phyloP scores from a whole-genome alignment of 1,140 invertebrate species.

The Diabrotica undecimpunctata region DNA sequence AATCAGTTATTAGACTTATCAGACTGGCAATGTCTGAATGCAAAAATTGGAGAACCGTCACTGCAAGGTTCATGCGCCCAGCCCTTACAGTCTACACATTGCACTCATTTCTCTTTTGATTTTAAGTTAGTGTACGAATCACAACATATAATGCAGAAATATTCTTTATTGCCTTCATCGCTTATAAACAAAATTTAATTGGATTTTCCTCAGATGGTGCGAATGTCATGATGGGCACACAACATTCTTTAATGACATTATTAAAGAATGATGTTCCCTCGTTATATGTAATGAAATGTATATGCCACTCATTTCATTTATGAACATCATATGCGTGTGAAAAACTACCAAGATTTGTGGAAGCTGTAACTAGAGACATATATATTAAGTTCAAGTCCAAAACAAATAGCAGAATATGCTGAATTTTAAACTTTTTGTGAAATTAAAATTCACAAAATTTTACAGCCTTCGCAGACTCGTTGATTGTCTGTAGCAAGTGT shows the following conservation, averaged over 20 bases:
- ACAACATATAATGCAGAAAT: no score
- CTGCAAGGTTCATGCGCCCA: no score
- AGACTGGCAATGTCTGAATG: no score
- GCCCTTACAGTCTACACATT: no score
- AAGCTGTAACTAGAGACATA: not conserved
- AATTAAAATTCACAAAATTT: conserved; percentile 34
- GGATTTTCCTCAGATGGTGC: not conserved
- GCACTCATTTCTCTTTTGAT: no score
- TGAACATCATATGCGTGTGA: not conserved
- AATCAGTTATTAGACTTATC: no score
- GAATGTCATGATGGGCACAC: not conserved
- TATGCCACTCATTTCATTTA: not conserved
- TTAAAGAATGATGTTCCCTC: not conserved
- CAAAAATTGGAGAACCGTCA: no score
- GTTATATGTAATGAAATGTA: not conserved
- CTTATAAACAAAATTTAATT: not conserved
- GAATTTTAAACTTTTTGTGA: conserved; percentile 28
- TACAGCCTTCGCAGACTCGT: conserved; percentile 31
- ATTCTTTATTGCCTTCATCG: no score
- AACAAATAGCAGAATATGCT: not conserved
- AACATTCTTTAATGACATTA: not conserved
- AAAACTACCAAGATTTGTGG: not conserved
- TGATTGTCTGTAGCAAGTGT: not conserved
- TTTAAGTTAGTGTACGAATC: no score
- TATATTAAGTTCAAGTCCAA: conserved; percentile 6